Base-by-base conservation (phyloP, 2,888 invertebrate genomes). In the Lithosia quadra region DNA sequence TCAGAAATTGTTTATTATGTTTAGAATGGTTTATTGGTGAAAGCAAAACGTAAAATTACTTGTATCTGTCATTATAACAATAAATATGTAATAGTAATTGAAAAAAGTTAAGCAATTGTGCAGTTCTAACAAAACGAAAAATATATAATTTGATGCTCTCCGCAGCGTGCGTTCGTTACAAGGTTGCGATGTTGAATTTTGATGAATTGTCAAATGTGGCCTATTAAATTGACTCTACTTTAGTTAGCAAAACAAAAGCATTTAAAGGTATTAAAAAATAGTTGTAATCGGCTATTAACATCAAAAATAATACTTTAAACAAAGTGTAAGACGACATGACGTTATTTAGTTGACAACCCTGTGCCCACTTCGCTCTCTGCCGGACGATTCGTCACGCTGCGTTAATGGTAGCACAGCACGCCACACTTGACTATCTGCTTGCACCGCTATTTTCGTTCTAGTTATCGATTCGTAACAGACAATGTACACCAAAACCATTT, bases 351-450 rank as follows among this genome's bases (percentile, higher is more conserved):
- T 55, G 63, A 36, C 82, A 81, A 67, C 81, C 81, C 82, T 81
- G 71, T 55, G 80, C 78, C 71, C 77, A 82, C 67, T 73, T 75
- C 80, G 76, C 72, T 79, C 78, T 78, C 80, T 76, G 86, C 88
- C 82, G 92, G 92, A 91, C 91, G 88, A 92, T 92, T 92, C 93
- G 94, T 94, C 92, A 93, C 94, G 92, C 92, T 93, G 95, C 92
- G 93, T 94, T 95, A 95, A 95, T 94, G 91, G 91, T 86, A 84
- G 86, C 88, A 76, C 83, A 85, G 85, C 95, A 95, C 95, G 95
- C 95, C 82, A 94, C 90, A 91, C 92, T 92, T 90, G 90, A 92
- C 93, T 92, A 91, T 92, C 86, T 87, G 86, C 82, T 90, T 90
- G 86, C 87, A 86, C 86, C 85, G 85, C 88, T 86, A 88, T 85